Evolutionary conservation across 1,140 invertebrate genomes (phyloP), one percentile per base, ranked within the genome.

Genomic region (Aphelinus atriplicis): DNA sequence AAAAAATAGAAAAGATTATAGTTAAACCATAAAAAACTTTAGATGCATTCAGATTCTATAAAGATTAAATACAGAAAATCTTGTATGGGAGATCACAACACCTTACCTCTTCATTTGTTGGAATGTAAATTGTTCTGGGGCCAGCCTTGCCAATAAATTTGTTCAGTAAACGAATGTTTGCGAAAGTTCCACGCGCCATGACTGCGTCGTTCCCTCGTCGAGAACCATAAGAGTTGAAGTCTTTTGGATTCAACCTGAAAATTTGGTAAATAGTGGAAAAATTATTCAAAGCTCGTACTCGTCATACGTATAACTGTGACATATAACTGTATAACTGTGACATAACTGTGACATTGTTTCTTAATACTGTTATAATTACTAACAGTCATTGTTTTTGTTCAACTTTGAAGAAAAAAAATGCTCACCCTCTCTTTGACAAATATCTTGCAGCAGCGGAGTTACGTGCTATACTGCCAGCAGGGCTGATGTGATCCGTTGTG

Each of bases 161-260:
- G 88, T 99, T 99, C 1, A 98, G 90, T 46, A 99, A 87, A 42
- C 98, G 93, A 84, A 99, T 99, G 88, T 99, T 99, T 55, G 97
- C 98, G 88, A 99, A 99, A 1, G 98, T 99, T 26, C 98, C 97
- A 50, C 98, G 91, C 0, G 93, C 92, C 98, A 99, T 99, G 7
- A 99, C 92, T 45, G 93, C 96, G 88, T 99, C 97, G 86, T 99
- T 97, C 51, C 98, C 98, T 81, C 98, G 92, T 9, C 98, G 91
- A 1, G 97, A 96, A 0, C 98, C 98, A 88, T 99, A 99, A 0
- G 97, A 99, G 89, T 99, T 99, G 85, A 99, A 99, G 81, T 99
- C 96, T 78, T 93, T 92, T 0, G 97, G 96, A 0, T 94, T 95
- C 3, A 99, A 86, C 2, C 95, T 96, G 81, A 10, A 87, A 84